Evolutionary conservation across 2,797 vertebrate species (phyloP).

Genomic region (Danio aesculapii): DNA sequence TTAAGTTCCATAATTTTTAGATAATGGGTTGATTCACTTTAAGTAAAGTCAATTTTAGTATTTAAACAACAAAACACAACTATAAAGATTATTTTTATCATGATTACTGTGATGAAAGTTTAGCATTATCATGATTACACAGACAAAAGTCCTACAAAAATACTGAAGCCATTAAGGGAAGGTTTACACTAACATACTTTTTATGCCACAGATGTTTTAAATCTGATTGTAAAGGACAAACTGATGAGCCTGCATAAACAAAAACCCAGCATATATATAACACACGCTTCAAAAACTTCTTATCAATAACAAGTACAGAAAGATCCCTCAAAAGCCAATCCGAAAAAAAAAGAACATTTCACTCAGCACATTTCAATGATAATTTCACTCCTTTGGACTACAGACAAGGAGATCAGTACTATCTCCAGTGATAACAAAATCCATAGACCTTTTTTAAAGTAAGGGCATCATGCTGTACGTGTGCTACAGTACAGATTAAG

Average conservation of each 20-base stretch:
- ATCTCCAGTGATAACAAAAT: slow-evolving; percentile 1
- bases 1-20: no score
- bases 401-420: neutral
- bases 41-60: no score
- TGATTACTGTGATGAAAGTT: no score
- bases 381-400: slow-evolving; percentile 18
- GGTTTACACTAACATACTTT: neutral
- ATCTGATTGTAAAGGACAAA: no score
- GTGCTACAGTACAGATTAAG: neutral
- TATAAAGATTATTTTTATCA: no score
- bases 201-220: no score
- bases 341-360: neutral
- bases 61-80: no score
- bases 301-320: neutral
- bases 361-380: slow-evolving; percentile 9
- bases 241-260: no score
- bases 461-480: neutral
- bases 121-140: no score
- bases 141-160: neutral
- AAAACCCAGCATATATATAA: no score
- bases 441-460: neutral
- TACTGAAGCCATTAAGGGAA: neutral
- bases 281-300: no score
- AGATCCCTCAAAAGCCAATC: neutral
- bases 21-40: no score